Evolutionary conservation across 2,797 vertebrate species (phyloP), one percentile per base, ranked within the genome.

Genomic region (Cetoscarus ocellatus): DNA sequence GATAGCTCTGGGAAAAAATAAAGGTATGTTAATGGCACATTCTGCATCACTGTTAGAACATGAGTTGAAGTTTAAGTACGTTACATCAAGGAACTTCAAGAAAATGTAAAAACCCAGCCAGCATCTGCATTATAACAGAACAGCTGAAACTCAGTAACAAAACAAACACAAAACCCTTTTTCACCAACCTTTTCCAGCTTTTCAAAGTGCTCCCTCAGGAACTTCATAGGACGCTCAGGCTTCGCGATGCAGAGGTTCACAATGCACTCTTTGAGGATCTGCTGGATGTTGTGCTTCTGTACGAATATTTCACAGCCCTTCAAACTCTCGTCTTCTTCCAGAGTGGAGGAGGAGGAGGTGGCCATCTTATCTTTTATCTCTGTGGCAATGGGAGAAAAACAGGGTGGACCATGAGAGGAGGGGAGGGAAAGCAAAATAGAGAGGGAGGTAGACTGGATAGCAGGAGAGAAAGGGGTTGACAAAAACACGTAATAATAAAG

Each of bases 121-220:
- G 27, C 27, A 27, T 27, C 27, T 27, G 27, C 27, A 27, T 27
- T 27, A 27, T 27, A 27, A 27, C 27, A 27, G 27, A 27, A 27
- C 2, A 27, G 4, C 27, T 27, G 27, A 71, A n/a, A 75, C 15
- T 56, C 8, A 64, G 10, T 68, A 63, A 17, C 62, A 27, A 65
- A 18, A 57, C 45, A n/a, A 82, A 66, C 56, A 11, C 10, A 13
- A 76, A 75, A 49, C 61, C 67, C 61, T 39, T 67, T 51, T 67
- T 83, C 69, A 94, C 96, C 91, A 81, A 99, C 98, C 97, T 99
- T 97, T 91, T 99, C 98, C 94, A 99, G 93, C 90, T 97, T 97
- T 90, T 99, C 97, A 74, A 99, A 99, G 93, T 99, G 96, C 76
- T 99, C 97, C 82, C 96, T 94, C 79, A 99, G 95, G 94, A 99